Evolutionary conservation across 2,797 vertebrate genomes (phyloP), one percentile per base, ranked within the genome.

Genomic region (Botia almorhae): DNA sequence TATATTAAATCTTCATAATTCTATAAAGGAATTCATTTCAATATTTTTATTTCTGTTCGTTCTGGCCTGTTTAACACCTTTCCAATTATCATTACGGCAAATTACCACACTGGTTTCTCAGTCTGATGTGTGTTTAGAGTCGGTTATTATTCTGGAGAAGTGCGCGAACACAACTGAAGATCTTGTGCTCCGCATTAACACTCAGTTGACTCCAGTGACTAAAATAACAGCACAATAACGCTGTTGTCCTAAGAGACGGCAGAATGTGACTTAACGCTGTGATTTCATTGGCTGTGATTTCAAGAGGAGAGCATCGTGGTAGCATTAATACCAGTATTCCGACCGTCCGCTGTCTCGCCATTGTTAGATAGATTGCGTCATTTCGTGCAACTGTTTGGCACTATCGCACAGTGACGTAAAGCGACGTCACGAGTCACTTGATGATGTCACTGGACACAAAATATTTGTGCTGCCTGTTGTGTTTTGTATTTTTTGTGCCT

Each of bases 281-380:
- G 76, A 78, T 78, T 61, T 69, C 53, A 78, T 17, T 58, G 39
- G 64, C 36, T 1, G 64, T 50, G 75, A 56, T 70, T 69, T 78
- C 55, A 69, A 26, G 13, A 69, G 53, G 11, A 29, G 63, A 60
- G 29, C 46, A 51, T 68, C 29, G 43, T 69, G 21, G 6, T 11
- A 48, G 33, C 16, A 50, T 33, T 60, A 78, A 33, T 69, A 23
- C n/a, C 46, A 21, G 2, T 63, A 51, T 64, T 56, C 29, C 10
- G 17, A 56, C 7, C 1, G 12, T 4, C 10, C 29, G 33, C 51
- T 36, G 7, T 43, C 33, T 67, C 14, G 39, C 50, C 50, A 8
- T 76, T 75, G 26, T 75, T 29, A 53, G 73, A 53, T 3, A 16
- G n/a, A 65, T 76, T 12, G 36, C 16, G 29, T 76, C 4, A 65